These are phyloP conservation scores for Macroteleia sp. DNA, from an alignment of 2,888 invertebrate species.

Conservation along the genomic window DNA sequence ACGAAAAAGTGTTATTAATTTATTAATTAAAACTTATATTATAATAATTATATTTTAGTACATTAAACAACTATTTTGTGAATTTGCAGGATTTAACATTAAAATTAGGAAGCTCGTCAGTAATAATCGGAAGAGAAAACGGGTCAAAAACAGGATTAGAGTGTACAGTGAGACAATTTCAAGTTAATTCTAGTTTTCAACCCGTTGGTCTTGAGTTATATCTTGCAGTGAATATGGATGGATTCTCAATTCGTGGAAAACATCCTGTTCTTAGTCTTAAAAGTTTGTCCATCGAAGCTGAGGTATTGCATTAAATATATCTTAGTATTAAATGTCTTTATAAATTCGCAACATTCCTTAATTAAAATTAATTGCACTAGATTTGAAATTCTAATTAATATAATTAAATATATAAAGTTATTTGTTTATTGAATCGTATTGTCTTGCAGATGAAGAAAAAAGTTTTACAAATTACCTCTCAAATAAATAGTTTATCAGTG, in stretches of 20 bases:
- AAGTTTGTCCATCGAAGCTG: conserved; percentile 77
- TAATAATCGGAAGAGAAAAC: conserved; percentile 88
- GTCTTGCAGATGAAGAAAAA: conserved; percentile 79
- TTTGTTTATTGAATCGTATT: no score
- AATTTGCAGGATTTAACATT: conserved; percentile 88
- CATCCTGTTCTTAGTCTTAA: conserved; percentile 78
- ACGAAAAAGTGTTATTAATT: no score
- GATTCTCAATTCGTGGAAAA: conserved; percentile 79
- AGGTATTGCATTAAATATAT: no score
- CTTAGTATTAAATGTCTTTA: no score
- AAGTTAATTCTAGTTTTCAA: conserved; percentile 84
- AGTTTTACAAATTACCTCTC: conserved; percentile 76
- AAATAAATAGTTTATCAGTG: conserved; percentile 88
- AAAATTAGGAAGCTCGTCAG: conserved; percentile 89
- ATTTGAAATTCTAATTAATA: no score
- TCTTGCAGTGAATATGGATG: conserved; percentile 77
- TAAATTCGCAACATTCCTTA: no score
- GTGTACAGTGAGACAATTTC: conserved; percentile 88
- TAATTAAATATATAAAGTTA: no score
- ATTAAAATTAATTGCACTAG: conserved; percentile 15
- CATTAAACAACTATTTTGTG: background rate
- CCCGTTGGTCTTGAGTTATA: conserved; percentile 73
- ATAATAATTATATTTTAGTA: no score
- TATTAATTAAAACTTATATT: no score
- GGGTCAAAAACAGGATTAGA: conserved; percentile 88